Evolutionary conservation across 2,797 vertebrate species (phyloP).

Genomic region (Distichodus sexfasciatus): DNA sequence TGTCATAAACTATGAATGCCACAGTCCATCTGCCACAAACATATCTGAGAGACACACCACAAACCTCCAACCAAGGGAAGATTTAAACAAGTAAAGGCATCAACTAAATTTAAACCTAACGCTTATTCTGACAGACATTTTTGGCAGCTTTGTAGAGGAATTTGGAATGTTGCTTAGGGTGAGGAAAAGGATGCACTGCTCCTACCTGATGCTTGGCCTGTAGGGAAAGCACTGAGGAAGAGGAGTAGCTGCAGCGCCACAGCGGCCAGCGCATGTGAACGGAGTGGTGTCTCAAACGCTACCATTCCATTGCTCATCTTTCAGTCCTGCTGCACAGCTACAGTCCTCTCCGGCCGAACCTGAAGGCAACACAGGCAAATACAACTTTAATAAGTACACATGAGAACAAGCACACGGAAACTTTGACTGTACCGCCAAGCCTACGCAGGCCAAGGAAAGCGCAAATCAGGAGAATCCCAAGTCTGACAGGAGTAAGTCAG

Average conservation of each 20-base stretch:
- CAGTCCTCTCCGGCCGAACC: constrained; percentile 73
- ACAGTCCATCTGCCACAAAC: not conserved
- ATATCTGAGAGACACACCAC: not conserved
- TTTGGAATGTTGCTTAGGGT: constrained; percentile 3
- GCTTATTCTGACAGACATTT: too few species aligned
- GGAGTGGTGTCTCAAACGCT: constrained; percentile 71
- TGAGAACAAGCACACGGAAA: not conserved
- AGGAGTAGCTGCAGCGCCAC: constrained; percentile 65
- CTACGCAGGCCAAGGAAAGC: not conserved
- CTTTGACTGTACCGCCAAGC: not conserved
- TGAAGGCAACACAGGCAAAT: constrained; percentile 53
- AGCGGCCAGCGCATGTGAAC: constrained; percentile 66
- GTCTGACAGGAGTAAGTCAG: not conserved
- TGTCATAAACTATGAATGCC: not conserved
- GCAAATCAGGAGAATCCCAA: not conserved
- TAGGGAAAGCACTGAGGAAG: constrained; percentile 68
- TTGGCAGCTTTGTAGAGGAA: too few species aligned
- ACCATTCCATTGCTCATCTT: constrained; percentile 81
- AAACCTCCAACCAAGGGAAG: not conserved
- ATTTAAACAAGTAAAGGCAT: not conserved
- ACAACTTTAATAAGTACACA: constrained; percentile 21
- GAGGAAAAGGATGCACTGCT: constrained; percentile 6
- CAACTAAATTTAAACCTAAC: too few species aligned
- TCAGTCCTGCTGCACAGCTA: constrained; percentile 65
- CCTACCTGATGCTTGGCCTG: constrained; percentile 77